Evolutionary conservation across 2,797 vertebrate species (phyloP).

Genomic region (Phalanger gymnotis): DNA sequence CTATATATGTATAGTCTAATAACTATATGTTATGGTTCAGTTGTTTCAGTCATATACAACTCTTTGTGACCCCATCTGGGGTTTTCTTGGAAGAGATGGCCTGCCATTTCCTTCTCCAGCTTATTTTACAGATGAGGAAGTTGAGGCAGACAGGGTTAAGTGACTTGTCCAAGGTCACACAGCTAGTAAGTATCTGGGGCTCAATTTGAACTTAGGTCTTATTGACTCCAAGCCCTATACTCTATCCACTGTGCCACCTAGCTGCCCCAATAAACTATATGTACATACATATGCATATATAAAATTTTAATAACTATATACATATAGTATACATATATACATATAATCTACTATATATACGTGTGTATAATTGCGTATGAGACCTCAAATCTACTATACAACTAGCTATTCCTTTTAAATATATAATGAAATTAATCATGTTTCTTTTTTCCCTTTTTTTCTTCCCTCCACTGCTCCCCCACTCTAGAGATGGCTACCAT

Average conservation of each 20-base stretch:
- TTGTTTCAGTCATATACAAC: not conserved
- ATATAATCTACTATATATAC: not conserved
- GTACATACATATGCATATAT: not conserved
- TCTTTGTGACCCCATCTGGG: not conserved
- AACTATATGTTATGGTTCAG: not conserved
- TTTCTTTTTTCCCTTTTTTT: too few relatives aligned
- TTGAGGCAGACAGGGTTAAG: not conserved
- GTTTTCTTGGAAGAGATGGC: not conserved
- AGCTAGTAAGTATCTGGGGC: not conserved
- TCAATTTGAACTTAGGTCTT: not conserved
- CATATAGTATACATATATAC: not conserved
- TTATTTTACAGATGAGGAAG: not conserved
- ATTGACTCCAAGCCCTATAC: not conserved
- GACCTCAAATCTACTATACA: too few relatives aligned
- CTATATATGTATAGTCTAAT: too few relatives aligned
- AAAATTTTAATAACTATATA: too few relatives aligned
- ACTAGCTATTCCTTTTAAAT: too few relatives aligned
- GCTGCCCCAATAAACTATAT: not conserved
- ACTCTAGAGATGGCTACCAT: too few relatives aligned
- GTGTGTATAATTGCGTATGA: too few relatives aligned
- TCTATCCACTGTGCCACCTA: not conserved
- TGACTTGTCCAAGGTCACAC: not conserved
- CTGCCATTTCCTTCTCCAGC: too few relatives aligned
- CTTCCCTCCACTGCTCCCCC: too few relatives aligned
- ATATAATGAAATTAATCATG: too few relatives aligned